Base-by-base conservation (phyloP, 2,797 vertebrate species). In the Enteromius fasciolatus region DNA sequence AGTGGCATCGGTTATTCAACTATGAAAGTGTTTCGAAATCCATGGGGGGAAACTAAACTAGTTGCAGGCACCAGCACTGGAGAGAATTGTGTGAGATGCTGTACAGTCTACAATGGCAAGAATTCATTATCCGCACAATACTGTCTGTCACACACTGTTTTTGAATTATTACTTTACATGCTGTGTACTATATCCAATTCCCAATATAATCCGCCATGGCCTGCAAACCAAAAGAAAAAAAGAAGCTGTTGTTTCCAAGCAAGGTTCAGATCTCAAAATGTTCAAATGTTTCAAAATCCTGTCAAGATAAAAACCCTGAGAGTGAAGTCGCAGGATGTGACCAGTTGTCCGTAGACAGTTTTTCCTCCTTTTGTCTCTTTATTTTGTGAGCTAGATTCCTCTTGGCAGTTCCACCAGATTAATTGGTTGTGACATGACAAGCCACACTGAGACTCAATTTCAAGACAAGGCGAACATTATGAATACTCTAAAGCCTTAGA, bases 391-490 rank as follows among this genome's bases (percentile, higher is more conserved):
- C 31, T 48, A 63, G 59, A 52, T 81, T 66, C 70, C 70, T 81
- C 59, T 14, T 48, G 80, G 80, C 59, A 54, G 33, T 81, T 75
- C 28, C 46, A 74, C 46, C 61, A 81, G 80, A 81, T 81, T 81
- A 66, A 81, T 81, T 81, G 70, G 70, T 66, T 54, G 59, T 75
- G 80, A 75, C 69, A 81, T 74, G 70, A 75, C 80, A 28, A 81
- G 70, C 70, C 70, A 75, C 80, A 81, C 80, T 74, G 70, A 74
- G 80, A 81, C 68, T 81, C 79, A 36, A 73, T 81, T 81, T 73
- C 41, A 73, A 81, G 41, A 81, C 68, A 6, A 36, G 57, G 41
- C 10, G 48, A 75, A 54, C 80, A 81, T 80, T 72, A 80, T 81
- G 80, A 75, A 74, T 73, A 73, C 68, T 80, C 67, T 50, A 74